Conservation (phyloP, 2,113 vertebrate species). For the Spea bombifrons region DNA sequence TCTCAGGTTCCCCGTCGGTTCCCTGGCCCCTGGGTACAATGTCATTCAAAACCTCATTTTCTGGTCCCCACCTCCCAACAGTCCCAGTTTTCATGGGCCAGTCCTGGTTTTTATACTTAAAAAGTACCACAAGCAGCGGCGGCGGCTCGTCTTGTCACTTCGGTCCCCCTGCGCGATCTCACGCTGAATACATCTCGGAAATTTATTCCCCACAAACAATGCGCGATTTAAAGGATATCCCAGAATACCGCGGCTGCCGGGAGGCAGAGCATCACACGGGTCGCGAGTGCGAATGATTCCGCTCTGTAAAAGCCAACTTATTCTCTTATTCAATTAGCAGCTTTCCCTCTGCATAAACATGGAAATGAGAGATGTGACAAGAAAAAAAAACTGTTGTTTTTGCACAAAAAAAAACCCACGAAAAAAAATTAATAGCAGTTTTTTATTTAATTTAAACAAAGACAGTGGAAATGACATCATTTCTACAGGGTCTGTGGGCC, state of each 20-base stretch:
- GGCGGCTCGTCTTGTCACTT: not conserved
- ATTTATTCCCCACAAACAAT: constrained; percentile 30
- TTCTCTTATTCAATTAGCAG: constrained; percentile 31
- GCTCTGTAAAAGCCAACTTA: constrained; percentile 15
- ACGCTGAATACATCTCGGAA: constrained; percentile 37
- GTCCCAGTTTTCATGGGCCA: too few species aligned
- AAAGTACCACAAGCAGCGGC: not conserved
- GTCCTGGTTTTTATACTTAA: not conserved
- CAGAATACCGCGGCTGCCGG: constrained; percentile 14
- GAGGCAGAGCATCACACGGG: constrained; percentile 23
- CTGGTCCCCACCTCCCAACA: too few species aligned
- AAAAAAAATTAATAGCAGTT: constrained; percentile 5
- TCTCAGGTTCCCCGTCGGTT: too few species aligned
- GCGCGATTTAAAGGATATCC: constrained; percentile 26
- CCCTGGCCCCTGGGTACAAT: too few species aligned
- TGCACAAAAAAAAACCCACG: not conserved
- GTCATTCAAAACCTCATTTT: too few species aligned
- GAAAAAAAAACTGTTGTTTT: not conserved
- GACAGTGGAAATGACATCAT: too few species aligned
- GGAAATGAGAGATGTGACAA: constrained; percentile 5
- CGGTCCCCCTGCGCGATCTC: constrained; percentile 18
- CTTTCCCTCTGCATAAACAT: constrained; percentile 5
- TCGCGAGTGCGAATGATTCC: constrained; percentile 36
- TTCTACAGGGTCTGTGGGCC: too few species aligned
- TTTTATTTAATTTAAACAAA: not conserved